Percentiles rank a stretch among this genome's conserved stretches.
Evolutionary conservation across 2,888 invertebrate genomes (phyloP).

Genomic region (Cheilosia vulpina): DNA sequence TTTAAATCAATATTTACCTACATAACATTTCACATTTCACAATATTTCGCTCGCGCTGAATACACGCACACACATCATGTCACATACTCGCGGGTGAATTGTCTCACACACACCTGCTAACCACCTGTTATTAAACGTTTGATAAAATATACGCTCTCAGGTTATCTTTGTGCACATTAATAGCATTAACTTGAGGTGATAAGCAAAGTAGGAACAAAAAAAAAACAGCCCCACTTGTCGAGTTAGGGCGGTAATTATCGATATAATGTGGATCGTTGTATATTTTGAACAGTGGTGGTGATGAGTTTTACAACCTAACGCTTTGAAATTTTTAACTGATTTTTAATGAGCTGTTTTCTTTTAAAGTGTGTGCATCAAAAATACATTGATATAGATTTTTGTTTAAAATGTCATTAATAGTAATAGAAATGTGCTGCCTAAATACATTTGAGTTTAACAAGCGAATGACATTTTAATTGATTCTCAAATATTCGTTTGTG

Average conservation of each 20-base stretch:
- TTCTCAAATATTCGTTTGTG: too few relatives aligned
- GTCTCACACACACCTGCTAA: slow-evolving; percentile 58
- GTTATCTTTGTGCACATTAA: slow-evolving; percentile 55
- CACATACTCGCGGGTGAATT: slow-evolving; percentile 4
- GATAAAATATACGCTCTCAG: slow-evolving; percentile 31
- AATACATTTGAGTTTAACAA: too few relatives aligned
- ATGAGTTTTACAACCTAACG: not conserved
- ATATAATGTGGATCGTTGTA: slow-evolving; percentile 41
- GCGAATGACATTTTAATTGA: too few relatives aligned
- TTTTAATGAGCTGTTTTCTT: too few relatives aligned
- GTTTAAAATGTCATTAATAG: too few relatives aligned
- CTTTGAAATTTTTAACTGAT: too few relatives aligned
- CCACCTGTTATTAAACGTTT: slow-evolving; percentile 66
- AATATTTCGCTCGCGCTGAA: slow-evolving; percentile 54
- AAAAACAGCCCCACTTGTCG: slow-evolving; percentile 22
- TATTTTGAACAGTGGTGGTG: slow-evolving; percentile 36
- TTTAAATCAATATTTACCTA: slow-evolving; percentile 68
- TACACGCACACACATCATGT: not conserved
- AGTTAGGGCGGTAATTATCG: slow-evolving; percentile 55
- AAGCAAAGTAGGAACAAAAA: slow-evolving; percentile 52
- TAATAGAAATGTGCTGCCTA: too few relatives aligned
- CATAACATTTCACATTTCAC: slow-evolving; percentile 28
- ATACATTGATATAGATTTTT: too few relatives aligned
- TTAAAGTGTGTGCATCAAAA: too few relatives aligned
- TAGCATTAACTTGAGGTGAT: slow-evolving; percentile 46